Percentiles rank a stretch among this genome's conserved stretches.
Conservation (phyloP, 2,113 vertebrate species). For the Equus przewalskii region DNA sequence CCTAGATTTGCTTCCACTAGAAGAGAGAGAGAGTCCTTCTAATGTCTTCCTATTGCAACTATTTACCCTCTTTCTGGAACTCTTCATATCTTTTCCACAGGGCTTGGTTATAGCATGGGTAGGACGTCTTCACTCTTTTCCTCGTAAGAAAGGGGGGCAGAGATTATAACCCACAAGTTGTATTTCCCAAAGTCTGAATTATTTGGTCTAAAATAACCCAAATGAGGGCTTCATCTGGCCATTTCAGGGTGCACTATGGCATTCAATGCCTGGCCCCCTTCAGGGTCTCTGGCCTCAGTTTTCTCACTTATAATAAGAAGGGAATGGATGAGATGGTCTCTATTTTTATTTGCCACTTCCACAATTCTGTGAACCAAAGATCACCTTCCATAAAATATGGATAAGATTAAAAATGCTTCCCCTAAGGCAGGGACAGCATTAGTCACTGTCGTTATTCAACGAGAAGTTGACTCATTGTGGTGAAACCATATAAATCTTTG, state of each 20-base stretch:
- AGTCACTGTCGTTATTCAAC: constrained; percentile 85
- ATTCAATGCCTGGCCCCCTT: background rate
- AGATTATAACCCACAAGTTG: background rate
- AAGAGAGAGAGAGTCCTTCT: background rate
- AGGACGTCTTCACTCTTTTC: background rate
- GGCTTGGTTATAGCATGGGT: background rate
- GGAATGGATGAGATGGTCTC: background rate
- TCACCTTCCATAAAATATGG: constrained; percentile 78
- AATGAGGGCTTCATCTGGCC: background rate
- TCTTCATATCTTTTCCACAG: background rate
- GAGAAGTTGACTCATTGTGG: constrained; percentile 78
- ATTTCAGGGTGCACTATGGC: too few relatives aligned
- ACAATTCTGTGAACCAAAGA: constrained; percentile 69
- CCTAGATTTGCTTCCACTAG: background rate
- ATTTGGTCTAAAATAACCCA: background rate
- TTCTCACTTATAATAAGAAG: constrained; percentile 32
- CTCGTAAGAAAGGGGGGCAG: background rate
- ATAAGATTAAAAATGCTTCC: constrained; percentile 82
- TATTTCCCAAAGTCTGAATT: background rate
- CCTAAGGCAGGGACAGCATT: constrained; percentile 78
- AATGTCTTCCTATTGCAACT: background rate
- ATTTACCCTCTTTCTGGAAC: background rate
- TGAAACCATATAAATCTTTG: constrained; percentile 87
- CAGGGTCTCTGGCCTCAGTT: background rate
- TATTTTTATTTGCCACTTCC: constrained; percentile 52